Base-by-base conservation (phyloP, 2,113 vertebrate genomes). In the Urocolius indicus region DNA sequence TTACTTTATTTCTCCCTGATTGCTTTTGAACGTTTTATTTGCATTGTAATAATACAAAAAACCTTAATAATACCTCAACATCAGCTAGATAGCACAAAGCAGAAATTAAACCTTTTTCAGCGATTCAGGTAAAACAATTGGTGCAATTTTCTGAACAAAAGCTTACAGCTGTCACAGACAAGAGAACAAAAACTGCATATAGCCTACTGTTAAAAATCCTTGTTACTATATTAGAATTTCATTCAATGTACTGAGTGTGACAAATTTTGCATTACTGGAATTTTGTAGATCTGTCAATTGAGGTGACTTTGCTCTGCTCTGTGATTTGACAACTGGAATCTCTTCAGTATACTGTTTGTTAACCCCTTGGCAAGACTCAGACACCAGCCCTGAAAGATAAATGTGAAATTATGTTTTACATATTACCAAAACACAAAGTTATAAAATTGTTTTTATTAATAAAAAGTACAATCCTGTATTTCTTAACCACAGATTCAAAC, bases 231-330 rank as follows among this genome's bases (percentile, higher is more conserved):
- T 12, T 67, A 7, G 67, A 38, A 43, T 78, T 54, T 68, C 3
- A 49, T 58, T 77, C 26, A 32, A 19, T 16, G 5, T 55, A 78
- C 5, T 61, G 34, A 63, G 57, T 41, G 8, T 0, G 1, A 16
- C 52, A 73, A 19, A 19, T 74, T 90, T 57, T 57, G 14, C 58
- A 54, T 92, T 96, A 97, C 96, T 75, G 48, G 65, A 54, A 78
- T 89, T 81, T 62, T 86, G 85, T 32, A 81, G 45, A 59, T 91
- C 84, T 67, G 75, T 36, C 14, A 72, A 32, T 0, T 27, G 36
- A 46, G 84, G 78, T 32, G 90, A 93, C 20, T 93, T 95, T 5
- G 36, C 38, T 92, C 17, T 79, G 66, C 23, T 73, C 29, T 92
- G 90, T 0, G 8, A 75, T 63, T 87, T 92, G 63, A 52, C 59